These are phyloP conservation scores for mouse (Mus musculus) DNA, from an alignment of 2,113 vertebrate species.

Conservation along the genomic window DNA sequence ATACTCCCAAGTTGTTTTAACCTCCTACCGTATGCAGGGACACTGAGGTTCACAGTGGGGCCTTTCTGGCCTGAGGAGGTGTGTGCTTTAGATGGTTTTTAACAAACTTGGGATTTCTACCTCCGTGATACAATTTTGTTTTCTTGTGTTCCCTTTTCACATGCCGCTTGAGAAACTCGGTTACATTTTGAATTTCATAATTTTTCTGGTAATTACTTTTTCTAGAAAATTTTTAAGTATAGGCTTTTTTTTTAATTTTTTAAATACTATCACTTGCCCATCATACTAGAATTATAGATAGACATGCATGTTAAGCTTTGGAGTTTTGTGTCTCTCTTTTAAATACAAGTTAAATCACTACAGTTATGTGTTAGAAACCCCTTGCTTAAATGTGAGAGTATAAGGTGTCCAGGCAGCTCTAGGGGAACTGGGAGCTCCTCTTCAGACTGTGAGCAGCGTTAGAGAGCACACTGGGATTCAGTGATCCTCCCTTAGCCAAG, in stretches of 20 bases:
- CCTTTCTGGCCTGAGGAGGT: slow-evolving; percentile 85
- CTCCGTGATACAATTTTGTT: slow-evolving; percentile 52
- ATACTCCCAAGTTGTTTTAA: slow-evolving; percentile 88
- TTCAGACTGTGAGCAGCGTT: not conserved
- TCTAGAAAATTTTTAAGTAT: slow-evolving; percentile 30
- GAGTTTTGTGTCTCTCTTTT: slow-evolving; percentile 9
- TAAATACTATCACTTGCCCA: slow-evolving; percentile 32
- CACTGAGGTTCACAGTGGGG: slow-evolving; percentile 77
- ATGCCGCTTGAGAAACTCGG: slow-evolving; percentile 49
- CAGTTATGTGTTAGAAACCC: slow-evolving; percentile 14
- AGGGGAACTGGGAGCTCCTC: not conserved
- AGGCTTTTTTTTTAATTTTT: slow-evolving; percentile 34
- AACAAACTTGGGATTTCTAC: slow-evolving; percentile 77
- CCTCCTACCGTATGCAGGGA: slow-evolving; percentile 83
- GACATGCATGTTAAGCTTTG: slow-evolving; percentile 49
- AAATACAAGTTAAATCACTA: slow-evolving; percentile 36
- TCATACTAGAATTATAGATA: slow-evolving; percentile 48
- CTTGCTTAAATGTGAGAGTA: slow-evolving; percentile 47
- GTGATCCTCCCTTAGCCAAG: slow-evolving; percentile 42
- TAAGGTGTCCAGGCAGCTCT: slow-evolving; percentile 37
- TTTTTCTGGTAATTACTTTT: slow-evolving; percentile 66
- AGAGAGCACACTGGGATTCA: not conserved
- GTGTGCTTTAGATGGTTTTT: slow-evolving; percentile 72
- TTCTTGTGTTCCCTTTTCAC: slow-evolving; percentile 66
- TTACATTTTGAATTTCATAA: slow-evolving; percentile 67